These are phyloP conservation scores for Leptopilina syphax DNA, from an alignment of 2,888 invertebrate genomes.

Conservation along the genomic window DNA sequence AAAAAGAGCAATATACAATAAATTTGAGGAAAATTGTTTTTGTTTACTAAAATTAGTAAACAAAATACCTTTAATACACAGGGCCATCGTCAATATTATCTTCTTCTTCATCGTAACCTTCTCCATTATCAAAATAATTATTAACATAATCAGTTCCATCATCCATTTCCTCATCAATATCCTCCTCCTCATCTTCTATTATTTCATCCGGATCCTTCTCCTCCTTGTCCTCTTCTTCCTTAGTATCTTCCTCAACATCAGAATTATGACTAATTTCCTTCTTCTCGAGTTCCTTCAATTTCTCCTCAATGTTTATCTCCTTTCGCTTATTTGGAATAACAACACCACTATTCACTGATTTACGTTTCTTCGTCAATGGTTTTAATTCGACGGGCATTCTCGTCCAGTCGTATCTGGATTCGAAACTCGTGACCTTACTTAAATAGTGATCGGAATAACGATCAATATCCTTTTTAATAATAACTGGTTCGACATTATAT, in stretches of 20 bases:
- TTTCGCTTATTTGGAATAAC: constrained; percentile 48
- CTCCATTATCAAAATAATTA: constrained; percentile 93
- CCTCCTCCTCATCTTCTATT: constrained; percentile 81
- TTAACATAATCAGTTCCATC: constrained; percentile 93
- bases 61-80: constrained; percentile 79
- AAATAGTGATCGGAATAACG: constrained; percentile 71
- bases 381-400: constrained; percentile 70
- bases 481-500: constrained; percentile 76
- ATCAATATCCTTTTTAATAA: constrained; percentile 71
- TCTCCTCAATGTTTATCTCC: constrained; percentile 67
- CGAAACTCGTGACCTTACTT: constrained; percentile 64
- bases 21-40: not conserved
- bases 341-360: constrained; percentile 41
- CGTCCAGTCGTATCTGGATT: constrained; percentile 68
- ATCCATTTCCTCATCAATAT: constrained; percentile 90
- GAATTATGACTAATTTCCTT: constrained; percentile 78
- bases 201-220: constrained; percentile 80
- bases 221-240: constrained; percentile 78
- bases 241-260: constrained; percentile 77
- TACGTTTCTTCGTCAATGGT: constrained; percentile 59
- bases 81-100: constrained; percentile 92
- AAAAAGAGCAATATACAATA: no score
- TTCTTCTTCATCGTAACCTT: constrained; percentile 91
- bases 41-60: not conserved
- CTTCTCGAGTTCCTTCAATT: constrained; percentile 83